Evolutionary conservation across 2,797 vertebrate genomes (phyloP).

Genomic region (Chelidonichthys spinosus): DNA sequence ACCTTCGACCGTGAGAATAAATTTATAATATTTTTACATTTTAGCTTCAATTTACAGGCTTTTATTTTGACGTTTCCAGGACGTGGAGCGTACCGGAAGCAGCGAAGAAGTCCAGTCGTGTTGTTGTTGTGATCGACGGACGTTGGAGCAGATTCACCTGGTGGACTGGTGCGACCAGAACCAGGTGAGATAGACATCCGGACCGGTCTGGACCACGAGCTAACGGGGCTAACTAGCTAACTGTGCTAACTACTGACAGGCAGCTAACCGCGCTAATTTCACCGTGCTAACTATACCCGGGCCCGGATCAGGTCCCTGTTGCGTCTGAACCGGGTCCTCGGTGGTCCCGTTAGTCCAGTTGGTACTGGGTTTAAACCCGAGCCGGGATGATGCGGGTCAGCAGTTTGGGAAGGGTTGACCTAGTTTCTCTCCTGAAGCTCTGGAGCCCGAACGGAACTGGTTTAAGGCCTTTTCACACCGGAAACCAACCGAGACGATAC

Average conservation of each 20-base stretch:
- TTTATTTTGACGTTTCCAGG: background rate
- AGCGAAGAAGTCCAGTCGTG: background rate
- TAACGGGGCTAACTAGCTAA: background rate
- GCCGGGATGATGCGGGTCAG: background rate
- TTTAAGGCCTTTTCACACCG: too few species aligned
- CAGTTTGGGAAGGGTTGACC: background rate
- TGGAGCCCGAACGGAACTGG: background rate
- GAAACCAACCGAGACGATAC: too few species aligned
- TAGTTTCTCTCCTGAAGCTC: background rate
- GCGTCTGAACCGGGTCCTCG: background rate
- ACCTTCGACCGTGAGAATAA: background rate
- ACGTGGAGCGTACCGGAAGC: background rate
- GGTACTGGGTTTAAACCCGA: background rate
- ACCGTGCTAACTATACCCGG: background rate
- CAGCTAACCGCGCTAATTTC: background rate
- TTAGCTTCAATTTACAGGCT: background rate
- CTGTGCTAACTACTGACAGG: background rate
- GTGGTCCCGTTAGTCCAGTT: background rate
- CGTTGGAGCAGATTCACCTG: background rate
- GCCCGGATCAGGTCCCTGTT: background rate
- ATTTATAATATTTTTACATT: background rate
- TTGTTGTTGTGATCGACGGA: background rate
- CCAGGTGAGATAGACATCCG: background rate
- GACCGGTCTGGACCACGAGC: background rate
- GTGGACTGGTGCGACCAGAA: background rate